These are phyloP conservation scores for Zalophus californianus DNA, from an alignment of 2,797 vertebrate genomes.

Conservation along the genomic window DNA sequence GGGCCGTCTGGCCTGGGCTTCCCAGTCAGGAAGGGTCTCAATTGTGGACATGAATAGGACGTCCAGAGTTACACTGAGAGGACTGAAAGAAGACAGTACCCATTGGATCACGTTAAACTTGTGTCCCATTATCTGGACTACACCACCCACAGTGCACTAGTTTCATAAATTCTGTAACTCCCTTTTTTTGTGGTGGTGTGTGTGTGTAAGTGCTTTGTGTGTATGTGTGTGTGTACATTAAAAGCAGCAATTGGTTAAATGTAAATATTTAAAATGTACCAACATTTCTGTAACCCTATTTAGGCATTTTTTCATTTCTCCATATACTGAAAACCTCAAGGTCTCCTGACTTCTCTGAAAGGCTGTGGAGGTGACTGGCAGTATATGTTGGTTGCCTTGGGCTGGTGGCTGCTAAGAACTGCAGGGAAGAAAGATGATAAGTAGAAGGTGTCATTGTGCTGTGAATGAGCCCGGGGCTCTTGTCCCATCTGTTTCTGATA, in stretches of 20 bases:
- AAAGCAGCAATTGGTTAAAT: slow-evolving; percentile 31
- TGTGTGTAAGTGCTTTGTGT: not conserved
- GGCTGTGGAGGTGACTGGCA: not conserved
- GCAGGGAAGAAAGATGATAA: not conserved
- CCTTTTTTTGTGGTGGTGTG: not conserved
- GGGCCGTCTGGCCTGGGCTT: not conserved
- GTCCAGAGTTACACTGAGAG: not conserved
- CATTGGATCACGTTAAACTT: not conserved
- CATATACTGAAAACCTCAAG: not conserved
- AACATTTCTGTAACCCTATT: not conserved
- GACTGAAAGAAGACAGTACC: not conserved
- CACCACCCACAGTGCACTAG: not conserved
- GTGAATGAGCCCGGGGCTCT: not conserved
- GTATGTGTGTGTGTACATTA: not conserved
- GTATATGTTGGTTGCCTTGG: not conserved
- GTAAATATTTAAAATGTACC: slow-evolving; percentile 23
- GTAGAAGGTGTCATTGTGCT: not conserved
- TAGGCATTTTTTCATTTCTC: not conserved
- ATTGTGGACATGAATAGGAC: not conserved
- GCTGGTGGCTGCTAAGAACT: not conserved
- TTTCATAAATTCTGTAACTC: not conserved
- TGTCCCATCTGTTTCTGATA: not conserved
- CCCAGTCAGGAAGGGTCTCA: not conserved
- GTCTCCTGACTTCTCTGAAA: not conserved
- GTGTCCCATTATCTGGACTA: not conserved